Evolutionary conservation across 2,888 invertebrate genomes (phyloP), one percentile per base, ranked within the genome.

Genomic region (Ichneumoninae sp.): DNA sequence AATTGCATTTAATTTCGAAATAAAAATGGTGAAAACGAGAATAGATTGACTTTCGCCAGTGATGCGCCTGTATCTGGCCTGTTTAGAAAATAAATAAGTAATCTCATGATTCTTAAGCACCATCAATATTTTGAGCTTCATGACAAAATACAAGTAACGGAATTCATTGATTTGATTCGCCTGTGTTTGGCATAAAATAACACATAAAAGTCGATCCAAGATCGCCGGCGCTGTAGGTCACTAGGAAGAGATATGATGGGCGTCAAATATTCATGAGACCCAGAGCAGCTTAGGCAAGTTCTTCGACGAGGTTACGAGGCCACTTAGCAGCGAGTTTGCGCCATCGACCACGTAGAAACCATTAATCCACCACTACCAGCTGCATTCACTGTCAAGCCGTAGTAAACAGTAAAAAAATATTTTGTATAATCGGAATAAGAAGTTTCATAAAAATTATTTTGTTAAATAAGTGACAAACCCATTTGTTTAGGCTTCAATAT

Each of bases 201-300:
- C 50, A 66, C 68, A 40, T 73, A 65, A 81, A 78, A 65, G 40
- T 77, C 57, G 69, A 54, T 76, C 47, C 30, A 8, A 54, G 19
- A 52, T 50, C 60, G 44, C 60, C 50, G 57, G 6, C 19, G 19
- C 33, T 22, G 36, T 52, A 16, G 44, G 3, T 47, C 1, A 13
- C 44, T 8, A 30, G 44, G 73, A 65, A 70, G 47, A 50, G 26
- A 57, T 52, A 63, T 73, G 6, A 33, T 5, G 13, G 36, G n/a
- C 40, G 70, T 82, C 65, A 76, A 83, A 84, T 84, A 84, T 84
- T 84, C 69, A 81, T 84, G 77, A 77, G 81, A 73, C 54, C 26
- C 40, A 63, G 26, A 74, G 36, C 60, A 47, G 63, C 77, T 63
- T 77, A 80, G 54, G 77, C 47, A 77, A 69, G 36, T 71, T 83